Conservation (phyloP, 2,797 vertebrate genomes). For the Danionella dracula region DNA sequence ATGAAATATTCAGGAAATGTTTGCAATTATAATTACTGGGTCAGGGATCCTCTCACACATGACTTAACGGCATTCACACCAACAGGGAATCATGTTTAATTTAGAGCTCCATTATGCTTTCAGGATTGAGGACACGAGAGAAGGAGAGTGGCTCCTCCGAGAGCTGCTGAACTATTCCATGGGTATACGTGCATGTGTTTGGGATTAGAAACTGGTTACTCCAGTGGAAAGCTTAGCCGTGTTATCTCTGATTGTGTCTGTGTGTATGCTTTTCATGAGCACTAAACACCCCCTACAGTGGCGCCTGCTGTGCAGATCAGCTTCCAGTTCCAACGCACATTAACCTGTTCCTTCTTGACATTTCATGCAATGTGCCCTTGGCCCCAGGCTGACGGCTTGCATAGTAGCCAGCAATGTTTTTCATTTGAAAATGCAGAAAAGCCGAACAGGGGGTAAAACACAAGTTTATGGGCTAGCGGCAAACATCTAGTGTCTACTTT, state of each 20-base stretch:
- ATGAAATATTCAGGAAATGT: constrained; percentile 70
- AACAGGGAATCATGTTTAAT: constrained; percentile 66
- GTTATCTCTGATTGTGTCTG: constrained; percentile 6
- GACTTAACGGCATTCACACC: constrained; percentile 56
- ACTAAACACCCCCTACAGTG: constrained; percentile 1
- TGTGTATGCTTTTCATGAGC: constrained; percentile 10
- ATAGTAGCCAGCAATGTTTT: constrained; percentile 27
- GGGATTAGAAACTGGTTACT: constrained; percentile 5
- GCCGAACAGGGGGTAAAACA: constrained; percentile 18
- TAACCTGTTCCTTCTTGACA: constrained; percentile 28
- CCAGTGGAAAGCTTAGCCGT: neutral
- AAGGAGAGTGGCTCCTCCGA: neutral
- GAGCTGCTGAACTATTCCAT: neutral
- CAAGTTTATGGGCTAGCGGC: constrained; percentile 24
- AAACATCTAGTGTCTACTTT: constrained; percentile 31
- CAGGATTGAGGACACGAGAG: constrained; percentile 52
- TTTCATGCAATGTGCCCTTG: constrained; percentile 12
- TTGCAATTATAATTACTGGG: constrained; percentile 64
- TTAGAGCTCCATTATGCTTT: constrained; percentile 57
- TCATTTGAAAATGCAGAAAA: constrained; percentile 24
- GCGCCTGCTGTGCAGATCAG: constrained; percentile 12
- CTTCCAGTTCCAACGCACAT: constrained; percentile 29
- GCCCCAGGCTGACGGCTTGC: neutral
- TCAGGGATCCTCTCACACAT: constrained; percentile 60
- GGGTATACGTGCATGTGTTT: constrained; percentile 6